These are phyloP conservation scores for Priocnemis perturbator DNA, from an alignment of 2,888 invertebrate species.

Conservation along the genomic window DNA sequence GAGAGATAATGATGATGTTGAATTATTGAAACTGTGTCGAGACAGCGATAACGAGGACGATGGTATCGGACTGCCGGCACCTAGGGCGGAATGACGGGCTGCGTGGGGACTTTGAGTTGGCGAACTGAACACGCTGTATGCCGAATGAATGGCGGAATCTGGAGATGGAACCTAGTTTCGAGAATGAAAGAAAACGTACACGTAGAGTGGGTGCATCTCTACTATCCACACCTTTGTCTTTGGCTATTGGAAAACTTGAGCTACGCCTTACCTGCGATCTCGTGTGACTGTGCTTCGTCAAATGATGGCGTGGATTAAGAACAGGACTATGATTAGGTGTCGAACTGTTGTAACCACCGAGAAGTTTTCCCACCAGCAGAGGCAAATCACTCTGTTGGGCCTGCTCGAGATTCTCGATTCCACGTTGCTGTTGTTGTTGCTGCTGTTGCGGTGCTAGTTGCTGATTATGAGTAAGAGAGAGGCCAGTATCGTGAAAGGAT, in stretches of 20 bases:
- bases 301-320: slow-evolving; percentile 74
- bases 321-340: slow-evolving; percentile 82
- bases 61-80: slow-evolving; percentile 72
- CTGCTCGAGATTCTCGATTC: slow-evolving; percentile 66
- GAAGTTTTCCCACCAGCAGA: slow-evolving; percentile 78
- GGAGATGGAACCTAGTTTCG: slow-evolving; percentile 81
- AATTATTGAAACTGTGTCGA: slow-evolving; percentile 73
- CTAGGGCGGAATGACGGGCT: slow-evolving; percentile 83
- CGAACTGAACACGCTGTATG: slow-evolving; percentile 88
- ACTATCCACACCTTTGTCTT: too few relatives aligned
- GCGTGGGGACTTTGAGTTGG: slow-evolving; percentile 92
- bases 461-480: slow-evolving; percentile 66
- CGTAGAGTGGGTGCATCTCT: too few relatives aligned
- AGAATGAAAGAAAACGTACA: too few relatives aligned
- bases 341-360: slow-evolving; percentile 81
- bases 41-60: slow-evolving; percentile 73
- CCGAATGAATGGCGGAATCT: slow-evolving; percentile 92
- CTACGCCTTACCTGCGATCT: slow-evolving; percentile 66
- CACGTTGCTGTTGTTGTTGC: slow-evolving; percentile 57
- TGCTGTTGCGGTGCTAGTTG: slow-evolving; percentile 50
- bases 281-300: slow-evolving; percentile 73
- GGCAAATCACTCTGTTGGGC: slow-evolving; percentile 75
- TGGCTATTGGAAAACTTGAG: not conserved
- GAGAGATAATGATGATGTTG: slow-evolving; percentile 75
- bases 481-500: slow-evolving; percentile 64